Base-by-base conservation (phyloP, 2,797 vertebrate genomes). In the Vireo griseus region DNA sequence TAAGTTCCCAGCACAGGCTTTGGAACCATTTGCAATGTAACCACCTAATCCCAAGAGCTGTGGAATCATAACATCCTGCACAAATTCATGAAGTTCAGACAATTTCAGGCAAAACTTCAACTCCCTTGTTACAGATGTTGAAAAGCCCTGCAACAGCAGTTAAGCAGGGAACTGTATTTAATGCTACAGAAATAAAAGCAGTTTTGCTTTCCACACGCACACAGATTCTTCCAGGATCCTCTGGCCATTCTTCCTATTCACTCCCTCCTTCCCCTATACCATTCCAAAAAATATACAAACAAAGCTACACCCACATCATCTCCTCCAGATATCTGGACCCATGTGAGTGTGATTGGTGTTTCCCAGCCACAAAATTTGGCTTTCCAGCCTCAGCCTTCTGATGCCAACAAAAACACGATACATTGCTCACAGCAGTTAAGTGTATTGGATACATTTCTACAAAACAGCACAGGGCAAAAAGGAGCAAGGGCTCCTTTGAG, bases 361-460 rank as follows among this genome's bases (percentile, higher is more conserved):
- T 92, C 87, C 87, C 87, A 91, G 87, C 62, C 92, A 94, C 75
- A 37, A 1, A 0, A 52, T 80, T 83, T 77, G 75, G 85, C 47
- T 91, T 72, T 85, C 75, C 68, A 88, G 76, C 37, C 62, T 92
- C 87, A 81, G 66, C 58, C 17, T 91, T 58, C 55, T 5, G 11
- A 84, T 72, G 89, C 92, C 95, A 94, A 94, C 65, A 92, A 92
- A 91, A 96, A 78, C 73, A 94, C 1, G 11, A 91, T 7, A 35
- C 50, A 78, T 47, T 63, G 55, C 89, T 94, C 82, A 66, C 66
- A 94, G 62, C 87, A 88, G 14, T 35, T 72, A 44, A 91, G 45
- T 11, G 66, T 33, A 52, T 5, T 48, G 82, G 85, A 90, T 52
- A 58, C 33, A 24, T 63, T 93, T 81, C 76, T 73, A 86, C 59